Percentiles rank a stretch among this genome's conserved stretches.
These are phyloP conservation scores for Tiphia femorata DNA, from an alignment of 2,888 invertebrate species.

Conservation along the genomic window DNA sequence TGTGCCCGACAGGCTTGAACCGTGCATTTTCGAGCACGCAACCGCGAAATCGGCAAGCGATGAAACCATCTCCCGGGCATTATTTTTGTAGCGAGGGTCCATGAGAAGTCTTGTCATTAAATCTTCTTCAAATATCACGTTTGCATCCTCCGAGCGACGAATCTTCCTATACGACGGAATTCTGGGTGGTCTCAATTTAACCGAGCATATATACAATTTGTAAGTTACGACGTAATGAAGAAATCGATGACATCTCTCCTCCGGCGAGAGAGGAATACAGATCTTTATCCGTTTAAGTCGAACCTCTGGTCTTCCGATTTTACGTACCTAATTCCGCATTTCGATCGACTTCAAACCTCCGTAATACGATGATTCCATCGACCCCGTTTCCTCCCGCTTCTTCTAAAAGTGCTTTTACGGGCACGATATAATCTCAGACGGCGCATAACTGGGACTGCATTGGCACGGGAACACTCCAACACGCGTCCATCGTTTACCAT, in stretches of 20 bases:
- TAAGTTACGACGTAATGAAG: not conserved
- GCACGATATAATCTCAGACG: no score
- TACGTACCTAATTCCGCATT: no score
- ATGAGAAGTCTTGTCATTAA: conserved; percentile 24
- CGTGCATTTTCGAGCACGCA: conserved; percentile 21
- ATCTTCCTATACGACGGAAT: conserved; percentile 23
- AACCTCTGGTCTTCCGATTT: no score
- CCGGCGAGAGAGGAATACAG: no score
- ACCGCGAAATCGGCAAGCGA: conserved; percentile 12
- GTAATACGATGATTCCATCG: no score
- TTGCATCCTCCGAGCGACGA: conserved; percentile 13
- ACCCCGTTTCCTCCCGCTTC: not conserved
- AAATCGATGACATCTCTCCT: not conserved
- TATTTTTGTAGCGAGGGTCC: conserved; percentile 13
- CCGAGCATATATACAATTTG: not conserved
- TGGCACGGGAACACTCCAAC: not conserved
- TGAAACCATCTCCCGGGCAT: conserved; percentile 6
- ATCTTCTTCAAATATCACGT: conserved; percentile 25
- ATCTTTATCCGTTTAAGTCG: no score
- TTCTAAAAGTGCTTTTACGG: not conserved
- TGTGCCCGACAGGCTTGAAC: not conserved
- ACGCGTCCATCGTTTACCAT: not conserved
- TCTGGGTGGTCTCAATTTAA: conserved; percentile 29
- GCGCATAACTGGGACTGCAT: not conserved
- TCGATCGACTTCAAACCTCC: no score